Conservation (phyloP, 2,113 vertebrate species). For the Lipotes vexillifer region DNA sequence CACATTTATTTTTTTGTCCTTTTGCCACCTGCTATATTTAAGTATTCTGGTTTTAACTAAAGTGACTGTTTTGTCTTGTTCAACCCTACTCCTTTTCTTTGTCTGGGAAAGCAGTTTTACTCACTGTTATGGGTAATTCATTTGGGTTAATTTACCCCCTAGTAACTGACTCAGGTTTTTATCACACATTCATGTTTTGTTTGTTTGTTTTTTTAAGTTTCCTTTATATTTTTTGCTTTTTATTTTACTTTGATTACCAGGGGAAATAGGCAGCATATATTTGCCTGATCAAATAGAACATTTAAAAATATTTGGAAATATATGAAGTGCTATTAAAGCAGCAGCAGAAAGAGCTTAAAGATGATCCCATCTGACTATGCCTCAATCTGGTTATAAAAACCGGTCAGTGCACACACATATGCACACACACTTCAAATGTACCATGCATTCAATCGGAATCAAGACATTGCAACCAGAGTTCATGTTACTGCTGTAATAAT, state of each 20-base stretch:
- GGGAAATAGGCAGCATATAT: background rate
- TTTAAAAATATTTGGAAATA: background rate
- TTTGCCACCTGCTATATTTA: background rate
- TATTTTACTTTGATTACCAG: background rate
- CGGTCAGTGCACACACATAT: background rate
- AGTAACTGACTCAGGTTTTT: background rate
- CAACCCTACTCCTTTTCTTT: background rate
- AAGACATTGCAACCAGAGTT: background rate
- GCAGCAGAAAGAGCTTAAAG: background rate
- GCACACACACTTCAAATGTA: background rate
- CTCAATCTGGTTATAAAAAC: background rate
- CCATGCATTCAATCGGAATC: background rate
- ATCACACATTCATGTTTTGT: background rate
- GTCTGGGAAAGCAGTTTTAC: background rate
- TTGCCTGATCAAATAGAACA: background rate
- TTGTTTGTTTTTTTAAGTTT: background rate
- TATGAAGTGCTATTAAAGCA: background rate
- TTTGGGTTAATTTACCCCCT: background rate
- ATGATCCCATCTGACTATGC: background rate
- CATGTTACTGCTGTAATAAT: background rate
- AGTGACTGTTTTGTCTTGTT: background rate
- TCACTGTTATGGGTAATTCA: background rate
- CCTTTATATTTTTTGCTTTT: background rate
- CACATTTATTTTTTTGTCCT: background rate
- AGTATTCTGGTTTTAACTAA: background rate